Percentiles rank a stretch among this genome's conserved stretches.
Evolutionary conservation across 2,113 vertebrate species (phyloP).

Genomic region (Stegostoma tigrinum): DNA sequence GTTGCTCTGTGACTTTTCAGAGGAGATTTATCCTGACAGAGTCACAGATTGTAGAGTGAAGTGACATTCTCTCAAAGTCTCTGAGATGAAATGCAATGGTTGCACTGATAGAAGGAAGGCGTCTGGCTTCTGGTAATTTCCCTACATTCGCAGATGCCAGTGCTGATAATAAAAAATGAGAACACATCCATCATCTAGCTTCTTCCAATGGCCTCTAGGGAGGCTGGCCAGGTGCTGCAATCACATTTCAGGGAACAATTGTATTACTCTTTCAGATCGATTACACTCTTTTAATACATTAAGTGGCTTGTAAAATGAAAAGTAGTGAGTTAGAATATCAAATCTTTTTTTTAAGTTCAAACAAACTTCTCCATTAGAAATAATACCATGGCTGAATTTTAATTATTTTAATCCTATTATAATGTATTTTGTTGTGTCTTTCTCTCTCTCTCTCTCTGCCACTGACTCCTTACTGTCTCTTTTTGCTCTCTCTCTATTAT

Average conservation of each 20-base stretch:
- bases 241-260: constrained; percentile 29
- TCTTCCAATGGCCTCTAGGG: constrained; percentile 18
- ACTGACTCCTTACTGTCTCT: neutral
- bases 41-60: constrained; percentile 32
- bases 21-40: constrained; percentile 36
- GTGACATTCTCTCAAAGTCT: constrained; percentile 30
- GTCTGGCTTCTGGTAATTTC: constrained; percentile 22
- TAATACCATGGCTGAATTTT: neutral
- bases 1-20: constrained; percentile 31
- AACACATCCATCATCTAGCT: constrained; percentile 29
- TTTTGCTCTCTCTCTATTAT: neutral
- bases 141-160: constrained; percentile 7
- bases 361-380: too few relatives aligned
- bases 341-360: constrained; percentile 15
- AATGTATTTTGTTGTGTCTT: neutral
- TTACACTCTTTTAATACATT: constrained; percentile 22
- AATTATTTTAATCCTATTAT: constrained; percentile 8
- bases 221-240: constrained; percentile 29
- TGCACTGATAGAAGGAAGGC: neutral
- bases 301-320: constrained; percentile 2
- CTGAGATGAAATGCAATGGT: constrained; percentile 21
- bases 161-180: constrained; percentile 20
- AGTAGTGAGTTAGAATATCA: neutral
- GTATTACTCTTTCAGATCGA: constrained; percentile 27
- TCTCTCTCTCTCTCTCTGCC: neutral